A percentile compares a stretch with the other conserved stretches of the same genome.
phyloP scores from a whole-genome alignment of 2,888 invertebrate species.

The Gortyna flavago region DNA sequence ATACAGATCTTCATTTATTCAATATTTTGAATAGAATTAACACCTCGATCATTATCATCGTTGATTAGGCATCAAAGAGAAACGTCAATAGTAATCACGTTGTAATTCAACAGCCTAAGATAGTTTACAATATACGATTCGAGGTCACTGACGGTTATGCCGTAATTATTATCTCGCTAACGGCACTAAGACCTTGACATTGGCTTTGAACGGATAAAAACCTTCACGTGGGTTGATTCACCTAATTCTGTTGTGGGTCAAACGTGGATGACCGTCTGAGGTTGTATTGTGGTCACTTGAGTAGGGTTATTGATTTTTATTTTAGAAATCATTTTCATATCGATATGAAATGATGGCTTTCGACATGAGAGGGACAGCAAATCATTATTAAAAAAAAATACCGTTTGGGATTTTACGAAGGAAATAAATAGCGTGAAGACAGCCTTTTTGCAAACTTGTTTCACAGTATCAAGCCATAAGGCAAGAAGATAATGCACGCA shows the following conservation, averaged over 20 bases:
- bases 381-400: neutral
- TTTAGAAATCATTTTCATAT: neutral
- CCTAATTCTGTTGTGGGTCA: slow-evolving; percentile 48
- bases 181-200: slow-evolving; percentile 64
- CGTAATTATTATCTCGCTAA: slow-evolving; percentile 56
- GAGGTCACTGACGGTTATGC: slow-evolving; percentile 58
- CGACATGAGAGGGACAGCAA: neutral
- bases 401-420: neutral
- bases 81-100: slow-evolving; percentile 19
- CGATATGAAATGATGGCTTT: neutral
- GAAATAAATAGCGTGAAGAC: slow-evolving; percentile 30
- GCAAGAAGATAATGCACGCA: slow-evolving; percentile 39
- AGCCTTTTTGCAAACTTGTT: slow-evolving; percentile 34
- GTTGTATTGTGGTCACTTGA: neutral
- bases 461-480: slow-evolving; percentile 1
- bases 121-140: slow-evolving; percentile 31
- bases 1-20: neutral
- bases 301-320: neutral
- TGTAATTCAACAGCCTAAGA: slow-evolving; percentile 24
- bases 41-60: slow-evolving; percentile 7
- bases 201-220: slow-evolving; percentile 41
- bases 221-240: slow-evolving; percentile 38
- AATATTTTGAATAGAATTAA: slow-evolving; percentile 5
- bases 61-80: slow-evolving; percentile 18
- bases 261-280: slow-evolving; percentile 11